phyloP scores from a whole-genome alignment of 2,113 vertebrate genomes.

The Ploceus nigricollis region DNA sequence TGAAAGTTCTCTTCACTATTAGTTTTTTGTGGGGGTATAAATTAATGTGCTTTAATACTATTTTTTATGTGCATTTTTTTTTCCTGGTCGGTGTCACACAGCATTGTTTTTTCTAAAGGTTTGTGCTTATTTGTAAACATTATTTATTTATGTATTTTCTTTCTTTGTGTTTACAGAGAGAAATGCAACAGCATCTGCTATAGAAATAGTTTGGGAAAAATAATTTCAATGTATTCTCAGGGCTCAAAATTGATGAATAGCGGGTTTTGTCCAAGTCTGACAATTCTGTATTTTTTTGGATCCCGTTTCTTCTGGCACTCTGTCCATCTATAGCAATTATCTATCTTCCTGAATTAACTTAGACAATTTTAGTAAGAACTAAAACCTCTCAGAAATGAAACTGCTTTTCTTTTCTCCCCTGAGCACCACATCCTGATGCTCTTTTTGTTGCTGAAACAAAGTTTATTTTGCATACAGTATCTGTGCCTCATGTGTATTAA shows the following conservation, averaged over 20 bases:
- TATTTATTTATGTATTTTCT: neutral
- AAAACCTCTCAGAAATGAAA: neutral
- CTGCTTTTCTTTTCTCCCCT: too few relatives aligned
- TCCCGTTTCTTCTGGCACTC: neutral
- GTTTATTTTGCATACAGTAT: neutral
- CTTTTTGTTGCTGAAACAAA: neutral
- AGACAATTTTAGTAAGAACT: neutral
- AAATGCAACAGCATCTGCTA: neutral
- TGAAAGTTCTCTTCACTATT: neutral
- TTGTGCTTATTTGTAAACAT: neutral
- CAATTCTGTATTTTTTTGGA: rapidly evolving
- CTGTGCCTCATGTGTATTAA: neutral
- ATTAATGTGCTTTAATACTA: neutral
- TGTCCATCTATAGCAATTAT: neutral
- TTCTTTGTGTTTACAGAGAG: neutral
- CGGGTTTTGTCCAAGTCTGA: neutral
- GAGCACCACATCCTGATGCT: neutral
- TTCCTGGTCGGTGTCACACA: neutral
- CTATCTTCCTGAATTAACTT: neutral
- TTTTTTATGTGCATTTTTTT: neutral
- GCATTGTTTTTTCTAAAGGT: neutral
- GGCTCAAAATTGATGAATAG: neutral
- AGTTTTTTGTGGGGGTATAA: neutral
- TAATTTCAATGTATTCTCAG: neutral
- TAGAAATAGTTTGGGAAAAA: neutral